Evolutionary conservation across 2,888 invertebrate species (phyloP).

Genomic region (Netelia virgata): DNA sequence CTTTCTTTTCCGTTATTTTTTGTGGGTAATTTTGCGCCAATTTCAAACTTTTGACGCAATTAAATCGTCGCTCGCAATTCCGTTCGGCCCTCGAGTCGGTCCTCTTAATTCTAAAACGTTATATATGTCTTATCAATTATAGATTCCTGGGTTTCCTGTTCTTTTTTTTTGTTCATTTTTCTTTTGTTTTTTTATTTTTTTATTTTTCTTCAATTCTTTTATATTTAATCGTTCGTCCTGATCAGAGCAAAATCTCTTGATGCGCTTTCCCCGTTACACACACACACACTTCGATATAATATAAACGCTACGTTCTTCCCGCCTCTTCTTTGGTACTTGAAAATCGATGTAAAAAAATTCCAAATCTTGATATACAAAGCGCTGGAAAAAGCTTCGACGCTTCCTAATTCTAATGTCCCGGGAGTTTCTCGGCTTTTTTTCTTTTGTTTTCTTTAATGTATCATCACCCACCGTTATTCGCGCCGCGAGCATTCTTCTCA

Average conservation of each 20-base stretch:
- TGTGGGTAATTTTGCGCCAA: neutral
- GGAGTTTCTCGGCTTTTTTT: constrained; percentile 50
- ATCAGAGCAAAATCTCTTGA: constrained; percentile 47
- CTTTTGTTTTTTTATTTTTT: constrained; percentile 5
- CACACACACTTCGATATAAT: constrained; percentile 36
- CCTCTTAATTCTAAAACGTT: constrained; percentile 62
- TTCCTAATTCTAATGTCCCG: constrained; percentile 47
- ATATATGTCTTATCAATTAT: constrained; percentile 54
- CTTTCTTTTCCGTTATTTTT: neutral
- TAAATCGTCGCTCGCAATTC: constrained; percentile 44
- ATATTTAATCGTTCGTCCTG: neutral
- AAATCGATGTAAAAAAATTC: constrained; percentile 67
- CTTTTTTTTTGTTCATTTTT: constrained; percentile 32
- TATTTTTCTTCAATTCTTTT: neutral
- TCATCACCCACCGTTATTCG: constrained; percentile 37
- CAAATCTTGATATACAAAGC: constrained; percentile 71
- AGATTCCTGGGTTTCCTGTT: constrained; percentile 37
- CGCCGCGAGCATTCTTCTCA: constrained; percentile 30
- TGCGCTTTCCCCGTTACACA: constrained; percentile 42
- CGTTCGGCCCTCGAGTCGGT: constrained; percentile 56
- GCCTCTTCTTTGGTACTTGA: constrained; percentile 32
- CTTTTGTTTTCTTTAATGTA: neutral
- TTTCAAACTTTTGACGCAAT: constrained; percentile 46
- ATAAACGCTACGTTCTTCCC: constrained; percentile 49
- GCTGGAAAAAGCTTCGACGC: constrained; percentile 70